Evolutionary conservation across 2,113 vertebrate genomes (phyloP), one percentile per base, ranked within the genome.

Genomic region (Dolichallabes microphthalmus): DNA sequence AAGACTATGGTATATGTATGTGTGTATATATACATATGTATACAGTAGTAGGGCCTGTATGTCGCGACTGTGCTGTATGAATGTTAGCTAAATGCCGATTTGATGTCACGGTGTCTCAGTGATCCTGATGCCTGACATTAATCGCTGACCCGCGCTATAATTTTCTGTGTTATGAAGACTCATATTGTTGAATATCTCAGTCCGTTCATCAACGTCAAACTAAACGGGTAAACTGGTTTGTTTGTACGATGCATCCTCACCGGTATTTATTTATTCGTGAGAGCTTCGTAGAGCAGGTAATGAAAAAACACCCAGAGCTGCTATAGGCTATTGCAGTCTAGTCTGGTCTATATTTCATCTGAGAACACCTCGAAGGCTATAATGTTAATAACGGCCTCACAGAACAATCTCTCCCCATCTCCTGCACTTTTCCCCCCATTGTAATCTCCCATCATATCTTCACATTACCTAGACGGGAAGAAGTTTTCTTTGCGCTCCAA

Each of bases 181-280:
- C 83, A 89, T 85, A 91, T 93, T 90, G 89, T 93, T 89, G 90
- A 93, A 93, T 93, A 88, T 91, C 92, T 89, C 83, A 91, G 89
- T 89, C 87, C 89, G 87, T 94, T 93, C 89, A 92, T 93, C 91
- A 93, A 85, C 71, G 88, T 86, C 88, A 86, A 71, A 82, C 82
- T 55, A 79, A 88, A 81, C 15, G 60, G n/a, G 27, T 86, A 81
- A 86, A 86, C 73, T 64, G 27, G 20, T 30, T 52, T 58, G 27
- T 81, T 86, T 74, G 32, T 63, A 10, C 77, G 77, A 61, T 22
- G 77, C 77, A 73, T 85, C 77, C 84, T 68, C 78, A 52, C 78
- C 81, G 77, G 78, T 81, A 86, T 83, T 83, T 83, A 86, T 86
- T 86, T 86, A 86, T 86, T 86, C 84, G 66, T 80, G 77, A 73